Evolutionary conservation across 2,888 invertebrate species (phyloP), one percentile per base, ranked within the genome.

Genomic region (Rotaria socialis): DNA sequence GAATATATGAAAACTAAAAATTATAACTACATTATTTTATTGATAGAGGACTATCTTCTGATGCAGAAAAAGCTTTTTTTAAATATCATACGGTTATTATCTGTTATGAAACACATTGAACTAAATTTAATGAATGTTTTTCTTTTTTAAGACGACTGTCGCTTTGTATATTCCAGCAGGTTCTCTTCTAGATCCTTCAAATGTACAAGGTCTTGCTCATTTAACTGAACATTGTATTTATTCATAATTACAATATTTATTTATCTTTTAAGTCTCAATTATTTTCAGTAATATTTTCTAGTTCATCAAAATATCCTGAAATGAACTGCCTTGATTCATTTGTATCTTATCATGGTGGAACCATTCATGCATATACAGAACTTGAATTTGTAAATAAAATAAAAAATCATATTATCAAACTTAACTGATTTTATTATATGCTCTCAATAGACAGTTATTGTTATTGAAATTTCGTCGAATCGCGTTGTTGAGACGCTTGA

Each of bases 151-250:
- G 80, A n/a, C 80, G 24, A 80, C 47, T n/a, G 47, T 80, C 10
- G 80, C 80, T 47, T 43, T 80, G 80, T 47, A 14, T 47, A 80
- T 80, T 47, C 80, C 80, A 47, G 80, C 80, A 14, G 80, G 80
- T 47, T 80, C 80, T 10, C 14, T 80, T 47, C 80, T 80, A 24
- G 80, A 80, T 80, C 47, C 80, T 11, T 43, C 24, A 10, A 47
- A 80, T n/a, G 35, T 14, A 43, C 80, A 80, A 43, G 80, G 80
- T 11, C 80, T 80, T 80, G 80, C 80, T n/a, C 80, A 80, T 80
- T 80, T 80, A 80, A 80, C 47, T 47, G 80, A 80, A 80, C 80
- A 80, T 47, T 47, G 80, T 80, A 43, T 35, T 35, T 35, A 35
- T 35, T 35, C 2, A 35, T 35, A 35, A 35, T 35, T 8, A 24